phyloP scores from a whole-genome alignment of 2,113 vertebrate genomes.

The Raja brachyura region DNA sequence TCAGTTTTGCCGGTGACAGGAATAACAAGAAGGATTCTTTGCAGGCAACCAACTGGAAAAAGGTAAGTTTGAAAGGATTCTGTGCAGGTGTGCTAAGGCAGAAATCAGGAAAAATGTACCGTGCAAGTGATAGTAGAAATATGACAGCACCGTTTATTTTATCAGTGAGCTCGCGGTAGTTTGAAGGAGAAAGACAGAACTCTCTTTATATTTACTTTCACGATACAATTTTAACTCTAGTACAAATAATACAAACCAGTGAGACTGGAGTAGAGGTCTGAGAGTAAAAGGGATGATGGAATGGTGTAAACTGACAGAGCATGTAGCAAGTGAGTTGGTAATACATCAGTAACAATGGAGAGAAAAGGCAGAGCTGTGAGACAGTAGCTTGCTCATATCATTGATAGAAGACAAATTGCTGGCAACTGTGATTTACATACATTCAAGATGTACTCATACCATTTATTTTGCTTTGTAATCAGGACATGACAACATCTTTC shows the following conservation, averaged over 20 bases:
- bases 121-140: background rate
- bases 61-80: background rate
- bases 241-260: background rate
- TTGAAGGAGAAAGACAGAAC: background rate
- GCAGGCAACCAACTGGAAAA: background rate
- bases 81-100: background rate
- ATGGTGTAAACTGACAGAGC: background rate
- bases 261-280: background rate
- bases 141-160: background rate
- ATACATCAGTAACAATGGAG: background rate
- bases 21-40: conserved; percentile 16
- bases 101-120: background rate
- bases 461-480: conserved; percentile 30
- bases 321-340: background rate
- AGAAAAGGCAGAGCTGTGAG: background rate
- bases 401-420: conserved; percentile 18
- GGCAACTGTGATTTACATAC: conserved; percentile 3
- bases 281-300: background rate
- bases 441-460: conserved; percentile 24
- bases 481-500: conserved; percentile 29
- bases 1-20: background rate
- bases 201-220: background rate
- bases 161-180: background rate
- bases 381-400: conserved; percentile 1
- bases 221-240: background rate